Evolutionary conservation across 2,888 invertebrate species (phyloP).

Genomic region (Poecilus cupreus): DNA sequence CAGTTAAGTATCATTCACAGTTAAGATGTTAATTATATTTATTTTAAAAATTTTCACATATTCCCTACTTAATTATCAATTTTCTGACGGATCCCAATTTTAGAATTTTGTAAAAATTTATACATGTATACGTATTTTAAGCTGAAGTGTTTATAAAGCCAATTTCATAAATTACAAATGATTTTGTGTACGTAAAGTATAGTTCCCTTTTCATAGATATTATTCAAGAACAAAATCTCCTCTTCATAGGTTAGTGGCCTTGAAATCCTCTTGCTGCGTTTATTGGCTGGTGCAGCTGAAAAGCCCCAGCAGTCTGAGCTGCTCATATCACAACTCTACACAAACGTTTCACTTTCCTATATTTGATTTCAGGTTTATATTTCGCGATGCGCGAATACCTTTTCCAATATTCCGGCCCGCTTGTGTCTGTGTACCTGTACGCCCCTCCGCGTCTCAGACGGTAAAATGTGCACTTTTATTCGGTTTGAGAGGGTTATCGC

Average conservation of each 20-base stretch:
- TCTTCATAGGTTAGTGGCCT: neutral
- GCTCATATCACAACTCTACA: conserved; percentile 34
- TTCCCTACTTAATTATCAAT: too few species aligned
- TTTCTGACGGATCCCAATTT: too few species aligned
- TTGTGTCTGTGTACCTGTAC: conserved; percentile 1
- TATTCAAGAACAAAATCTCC: neutral
- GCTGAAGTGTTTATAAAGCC: too few species aligned
- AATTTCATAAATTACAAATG: too few species aligned
- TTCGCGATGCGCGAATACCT: conserved; percentile 18
- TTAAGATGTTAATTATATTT: too few species aligned
- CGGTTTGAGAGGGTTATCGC: neutral
- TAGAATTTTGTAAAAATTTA: too few species aligned
- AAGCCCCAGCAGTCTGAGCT: neutral
- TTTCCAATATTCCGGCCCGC: conserved; percentile 27
- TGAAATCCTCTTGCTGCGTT: neutral
- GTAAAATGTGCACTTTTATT: conserved; percentile 14
- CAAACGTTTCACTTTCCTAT: conserved; percentile 44
- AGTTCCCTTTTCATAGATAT: too few species aligned
- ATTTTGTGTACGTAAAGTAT: too few species aligned
- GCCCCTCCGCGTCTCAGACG: neutral
- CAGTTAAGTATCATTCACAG: too few species aligned
- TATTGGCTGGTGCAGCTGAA: neutral
- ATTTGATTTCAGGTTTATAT: conserved; percentile 35
- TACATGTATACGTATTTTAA: too few species aligned
- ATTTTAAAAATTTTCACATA: too few species aligned